Conservation (phyloP, 1,140 invertebrate species). For the Sycophila sp. region DNA sequence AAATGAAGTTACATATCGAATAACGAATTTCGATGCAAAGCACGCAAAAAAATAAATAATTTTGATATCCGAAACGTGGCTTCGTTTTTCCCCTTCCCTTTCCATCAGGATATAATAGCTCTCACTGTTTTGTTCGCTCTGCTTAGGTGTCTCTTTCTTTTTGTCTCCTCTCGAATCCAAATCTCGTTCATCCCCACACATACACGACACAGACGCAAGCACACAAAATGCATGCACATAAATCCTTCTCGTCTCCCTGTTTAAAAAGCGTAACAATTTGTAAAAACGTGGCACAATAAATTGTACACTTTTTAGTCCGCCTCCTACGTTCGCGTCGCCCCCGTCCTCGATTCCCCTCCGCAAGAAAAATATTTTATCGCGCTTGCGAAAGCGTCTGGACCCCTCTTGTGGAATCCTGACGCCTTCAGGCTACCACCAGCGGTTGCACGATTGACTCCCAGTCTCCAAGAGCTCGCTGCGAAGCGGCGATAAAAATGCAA, state of each 20-base stretch:
- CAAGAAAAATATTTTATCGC: not conserved
- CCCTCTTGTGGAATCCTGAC: not conserved
- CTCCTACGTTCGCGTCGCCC: not conserved
- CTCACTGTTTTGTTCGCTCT: not conserved
- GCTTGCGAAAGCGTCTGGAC: not conserved
- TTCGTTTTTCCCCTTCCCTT: too few species aligned
- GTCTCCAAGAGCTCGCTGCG: not conserved
- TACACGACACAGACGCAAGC: not conserved
- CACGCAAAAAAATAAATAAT: too few species aligned
- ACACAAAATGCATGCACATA: not conserved
- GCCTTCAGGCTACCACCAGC: slow-evolving; percentile 26
- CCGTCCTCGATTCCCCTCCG: not conserved
- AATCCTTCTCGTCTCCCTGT: slow-evolving; percentile 2
- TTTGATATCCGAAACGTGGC: too few species aligned
- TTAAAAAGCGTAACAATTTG: slow-evolving; percentile 14
- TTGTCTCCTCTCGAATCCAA: not conserved
- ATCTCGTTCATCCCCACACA: not conserved
- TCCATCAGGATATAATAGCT: too few species aligned
- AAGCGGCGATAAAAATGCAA: too few species aligned
- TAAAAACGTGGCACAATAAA: slow-evolving; percentile 26
- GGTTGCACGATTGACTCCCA: not conserved
- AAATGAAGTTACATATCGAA: too few species aligned
- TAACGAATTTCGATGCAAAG: too few species aligned
- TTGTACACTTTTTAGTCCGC: slow-evolving; percentile 6
- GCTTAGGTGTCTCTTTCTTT: not conserved